Evolutionary conservation across 2,888 invertebrate genomes (phyloP), one percentile per base, ranked within the genome.

Genomic region (Andrena praecox): DNA sequence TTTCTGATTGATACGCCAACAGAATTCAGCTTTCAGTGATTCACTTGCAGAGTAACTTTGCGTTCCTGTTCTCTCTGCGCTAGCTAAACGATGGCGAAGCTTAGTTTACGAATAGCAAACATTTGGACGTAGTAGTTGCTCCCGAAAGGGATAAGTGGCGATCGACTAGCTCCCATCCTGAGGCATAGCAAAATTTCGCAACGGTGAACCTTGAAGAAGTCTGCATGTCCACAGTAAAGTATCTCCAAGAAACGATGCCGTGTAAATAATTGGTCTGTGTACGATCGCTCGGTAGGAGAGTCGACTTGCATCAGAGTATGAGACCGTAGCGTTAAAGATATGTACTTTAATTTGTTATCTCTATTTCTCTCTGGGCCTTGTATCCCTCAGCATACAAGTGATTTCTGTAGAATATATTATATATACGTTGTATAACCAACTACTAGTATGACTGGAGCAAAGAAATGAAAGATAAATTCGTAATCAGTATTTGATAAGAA

Each of bases 151-250:
- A 31, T 33, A 35, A 59, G 35, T 69, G 75, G 67, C 81, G 77
- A 80, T 85, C 87, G 80, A 74, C 80, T 77, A 35, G 60, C 77
- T 77, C 66, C 48, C 54, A 6, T 24, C 20, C 69, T 27, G 64
- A 42, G 56, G 29, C 60, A 50, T 75, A 50, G 10, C 54, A 52
- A 84, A 75, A 60, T 74, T 72, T 77, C 54, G 59, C 68, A 33
- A 29, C 31, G 73, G 60, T 42, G 59, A 73, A 68, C 42, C 71
- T 63, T 66, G 69, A 74, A 77, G 72, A 59, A 74, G 80, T 73
- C 75, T 85, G 86, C 87, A 87, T 86, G 87, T 74, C 73, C 76
- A 84, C 74, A 71, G 75, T 79, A 82, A 84, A 79, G 79, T 83
- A 84, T 68, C 79, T 56, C 50, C 31, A 75, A 66, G 24, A 70